Conservation (phyloP, 2,888 invertebrate species). For the Melolontha melolontha region DNA sequence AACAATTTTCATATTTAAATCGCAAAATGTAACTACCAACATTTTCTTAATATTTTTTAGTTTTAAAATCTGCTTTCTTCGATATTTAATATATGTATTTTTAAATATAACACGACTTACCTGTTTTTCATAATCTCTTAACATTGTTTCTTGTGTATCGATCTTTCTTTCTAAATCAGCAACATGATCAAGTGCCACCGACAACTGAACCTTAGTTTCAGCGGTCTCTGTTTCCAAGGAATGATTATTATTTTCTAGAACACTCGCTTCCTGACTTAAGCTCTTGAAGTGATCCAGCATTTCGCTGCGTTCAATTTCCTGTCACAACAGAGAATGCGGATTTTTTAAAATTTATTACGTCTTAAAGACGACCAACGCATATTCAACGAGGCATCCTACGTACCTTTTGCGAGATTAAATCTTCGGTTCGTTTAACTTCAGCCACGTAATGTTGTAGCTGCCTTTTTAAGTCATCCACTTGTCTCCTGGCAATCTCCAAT, state of each 20-base stretch:
- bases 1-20: too few species aligned
- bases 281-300: conserved; percentile 85
- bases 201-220: conserved; percentile 72
- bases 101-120: conserved; percentile 55
- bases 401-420: conserved; percentile 77
- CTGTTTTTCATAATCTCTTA: conserved; percentile 71
- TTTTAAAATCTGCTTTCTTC: too few species aligned
- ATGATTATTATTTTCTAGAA: conserved; percentile 83
- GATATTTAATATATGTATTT: too few species aligned
- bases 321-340: conserved; percentile 45
- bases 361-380: neutral
- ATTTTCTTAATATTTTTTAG: too few species aligned
- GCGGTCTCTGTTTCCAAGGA: conserved; percentile 82
- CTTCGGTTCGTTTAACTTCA: conserved; percentile 84
- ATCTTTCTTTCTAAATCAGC: conserved; percentile 75
- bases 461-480: conserved; percentile 79
- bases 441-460: conserved; percentile 86
- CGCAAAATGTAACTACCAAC: too few species aligned
- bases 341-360: neutral
- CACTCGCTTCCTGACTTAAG: conserved; percentile 81
- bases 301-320: conserved; percentile 84
- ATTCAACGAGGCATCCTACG: conserved; percentile 1
- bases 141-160: conserved; percentile 67
- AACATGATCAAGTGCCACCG: conserved; percentile 71
- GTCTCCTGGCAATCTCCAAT: conserved; percentile 76